Conservation (phyloP, 2,113 vertebrate species). For the Bothrops jararaca region DNA sequence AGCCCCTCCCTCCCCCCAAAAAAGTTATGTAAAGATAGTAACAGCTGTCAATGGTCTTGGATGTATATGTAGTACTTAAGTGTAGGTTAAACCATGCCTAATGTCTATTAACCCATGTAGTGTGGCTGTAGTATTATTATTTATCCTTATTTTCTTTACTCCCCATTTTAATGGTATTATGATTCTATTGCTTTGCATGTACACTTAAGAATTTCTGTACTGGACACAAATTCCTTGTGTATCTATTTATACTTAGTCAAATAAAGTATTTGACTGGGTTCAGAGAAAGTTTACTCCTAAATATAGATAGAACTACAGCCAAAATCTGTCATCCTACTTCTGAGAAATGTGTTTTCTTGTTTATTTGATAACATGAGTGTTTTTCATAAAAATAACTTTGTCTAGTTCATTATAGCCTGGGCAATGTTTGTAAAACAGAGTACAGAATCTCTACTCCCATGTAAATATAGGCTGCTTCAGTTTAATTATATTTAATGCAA, state of each 20-base stretch:
- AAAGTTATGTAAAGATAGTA: background rate
- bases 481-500: slow-evolving; percentile 60
- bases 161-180: background rate
- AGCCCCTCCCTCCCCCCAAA: background rate
- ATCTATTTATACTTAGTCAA: background rate
- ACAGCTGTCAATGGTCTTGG: background rate
- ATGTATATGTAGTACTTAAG: background rate
- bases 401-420: background rate
- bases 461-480: slow-evolving; percentile 43
- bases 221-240: background rate
- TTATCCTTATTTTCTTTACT: background rate
- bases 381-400: background rate
- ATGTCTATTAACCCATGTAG: background rate
- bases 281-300: background rate
- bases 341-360: background rate
- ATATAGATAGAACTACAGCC: background rate
- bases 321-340: background rate
- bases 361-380: background rate
- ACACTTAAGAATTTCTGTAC: background rate
- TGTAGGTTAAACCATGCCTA: background rate
- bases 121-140: background rate
- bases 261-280: background rate
- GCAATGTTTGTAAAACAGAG: background rate
- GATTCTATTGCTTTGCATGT: background rate
- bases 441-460: background rate